These are phyloP conservation scores for Andricus quercusramuli DNA, from an alignment of 2,888 invertebrate species.

Conservation along the genomic window DNA sequence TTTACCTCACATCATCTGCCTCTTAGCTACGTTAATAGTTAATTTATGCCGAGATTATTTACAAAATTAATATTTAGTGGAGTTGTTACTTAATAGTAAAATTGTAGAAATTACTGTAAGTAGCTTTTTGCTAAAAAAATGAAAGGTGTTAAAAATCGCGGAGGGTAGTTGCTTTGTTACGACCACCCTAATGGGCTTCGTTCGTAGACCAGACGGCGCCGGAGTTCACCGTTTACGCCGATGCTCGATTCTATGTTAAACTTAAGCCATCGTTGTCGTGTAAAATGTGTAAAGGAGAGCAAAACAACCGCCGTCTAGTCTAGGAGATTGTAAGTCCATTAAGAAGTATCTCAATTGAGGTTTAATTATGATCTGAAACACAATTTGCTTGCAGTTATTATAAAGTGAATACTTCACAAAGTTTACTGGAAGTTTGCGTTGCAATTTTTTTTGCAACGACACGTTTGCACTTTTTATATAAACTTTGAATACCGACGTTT, in stretches of 20 bases:
- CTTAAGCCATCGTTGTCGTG: slow-evolving; percentile 2
- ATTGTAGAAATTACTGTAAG: background rate
- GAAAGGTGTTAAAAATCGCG: slow-evolving; percentile 15
- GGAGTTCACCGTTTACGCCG: slow-evolving; percentile 4
- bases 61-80: background rate
- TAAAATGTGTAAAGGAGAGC: slow-evolving; percentile 21
- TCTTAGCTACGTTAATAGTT: background rate
- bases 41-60: background rate
- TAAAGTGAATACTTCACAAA: background rate
- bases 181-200: slow-evolving; percentile 24
- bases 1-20: background rate
- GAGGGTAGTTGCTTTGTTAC: slow-evolving; percentile 8
- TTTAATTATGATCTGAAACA: background rate
- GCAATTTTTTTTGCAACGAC: background rate
- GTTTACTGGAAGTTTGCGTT: background rate
- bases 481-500: no score
- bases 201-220: slow-evolving; percentile 25
- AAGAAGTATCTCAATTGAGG: background rate
- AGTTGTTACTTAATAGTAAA: slow-evolving; percentile 7
- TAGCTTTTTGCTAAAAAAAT: background rate
- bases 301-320: background rate
- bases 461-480: no score
- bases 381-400: background rate
- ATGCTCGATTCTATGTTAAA: slow-evolving; percentile 14
- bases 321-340: background rate